These are phyloP conservation scores for Chrysoperla carnea DNA, from an alignment of 1,140 invertebrate species.

Conservation along the genomic window DNA sequence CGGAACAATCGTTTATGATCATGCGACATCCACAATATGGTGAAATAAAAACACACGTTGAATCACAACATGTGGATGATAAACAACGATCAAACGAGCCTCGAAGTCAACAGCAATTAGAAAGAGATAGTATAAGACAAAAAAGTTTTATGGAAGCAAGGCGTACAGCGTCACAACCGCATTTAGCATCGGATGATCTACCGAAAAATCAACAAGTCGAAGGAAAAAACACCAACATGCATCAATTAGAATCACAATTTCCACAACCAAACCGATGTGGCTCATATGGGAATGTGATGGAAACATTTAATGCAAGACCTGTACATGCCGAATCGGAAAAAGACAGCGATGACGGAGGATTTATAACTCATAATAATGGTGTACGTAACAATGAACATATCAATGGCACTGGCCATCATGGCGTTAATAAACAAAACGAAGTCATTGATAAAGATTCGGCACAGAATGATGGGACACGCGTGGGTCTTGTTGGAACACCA, in stretches of 20 bases:
- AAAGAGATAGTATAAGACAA: slow-evolving; percentile 31
- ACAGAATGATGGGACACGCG: background rate
- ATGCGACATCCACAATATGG: slow-evolving; percentile 5
- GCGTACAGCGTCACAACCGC: slow-evolving; percentile 43
- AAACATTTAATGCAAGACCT: slow-evolving; percentile 17
- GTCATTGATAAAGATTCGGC: background rate
- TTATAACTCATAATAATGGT: slow-evolving; percentile 13
- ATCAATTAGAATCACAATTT: background rate
- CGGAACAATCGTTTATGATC: slow-evolving; percentile 1
- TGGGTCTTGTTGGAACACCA: slow-evolving; percentile 11
- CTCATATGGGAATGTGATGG: slow-evolving; percentile 34
- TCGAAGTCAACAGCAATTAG: slow-evolving; percentile 35
- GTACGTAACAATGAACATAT: background rate
- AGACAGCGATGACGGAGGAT: slow-evolving; percentile 38
- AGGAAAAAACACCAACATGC: background rate
- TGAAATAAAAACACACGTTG: slow-evolving; percentile 2
- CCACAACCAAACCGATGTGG: slow-evolving; percentile 20
- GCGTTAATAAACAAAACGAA: background rate
- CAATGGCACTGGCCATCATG: background rate
- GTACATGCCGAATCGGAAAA: slow-evolving; percentile 22
- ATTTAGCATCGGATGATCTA: slow-evolving; percentile 36
- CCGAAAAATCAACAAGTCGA: slow-evolving; percentile 8
- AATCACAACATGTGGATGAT: background rate
- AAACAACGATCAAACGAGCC: slow-evolving; percentile 6
- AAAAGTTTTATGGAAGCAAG: slow-evolving; percentile 30